Conservation (phyloP, 2,113 vertebrate genomes). For the Todiramphus saurophagus region DNA sequence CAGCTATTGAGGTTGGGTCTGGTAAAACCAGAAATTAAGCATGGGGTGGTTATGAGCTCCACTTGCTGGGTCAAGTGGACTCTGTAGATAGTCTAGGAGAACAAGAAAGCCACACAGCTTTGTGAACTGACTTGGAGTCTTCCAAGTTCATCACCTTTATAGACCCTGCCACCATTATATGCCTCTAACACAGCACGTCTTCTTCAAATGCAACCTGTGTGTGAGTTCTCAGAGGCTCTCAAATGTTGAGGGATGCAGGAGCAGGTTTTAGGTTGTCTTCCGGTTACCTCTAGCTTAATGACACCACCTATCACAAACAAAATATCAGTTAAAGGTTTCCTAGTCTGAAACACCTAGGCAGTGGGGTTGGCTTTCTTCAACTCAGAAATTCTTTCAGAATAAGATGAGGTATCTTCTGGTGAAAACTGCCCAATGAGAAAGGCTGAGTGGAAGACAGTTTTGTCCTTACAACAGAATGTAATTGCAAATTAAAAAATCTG, state of each 20-base stretch:
- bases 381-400: background rate
- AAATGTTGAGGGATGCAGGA: background rate
- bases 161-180: background rate
- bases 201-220: background rate
- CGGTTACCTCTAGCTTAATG: background rate
- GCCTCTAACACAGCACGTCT: background rate
- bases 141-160: background rate
- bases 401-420: background rate
- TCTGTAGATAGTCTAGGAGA: background rate
- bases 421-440: background rate
- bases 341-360: background rate
- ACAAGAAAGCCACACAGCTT: background rate
- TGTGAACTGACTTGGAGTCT: background rate
- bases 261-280: background rate
- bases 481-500: background rate
- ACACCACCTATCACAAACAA: background rate
- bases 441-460: background rate
- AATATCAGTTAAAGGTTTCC: background rate
- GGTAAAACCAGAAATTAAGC: background rate
- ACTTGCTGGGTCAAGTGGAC: background rate
- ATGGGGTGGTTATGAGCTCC: background rate
- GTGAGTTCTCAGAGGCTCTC: background rate
- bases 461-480: background rate
- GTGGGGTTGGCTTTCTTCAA: background rate
- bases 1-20: conserved; percentile 2